These are phyloP conservation scores for Empis livida DNA, from an alignment of 2,888 invertebrate genomes.

Conservation along the genomic window DNA sequence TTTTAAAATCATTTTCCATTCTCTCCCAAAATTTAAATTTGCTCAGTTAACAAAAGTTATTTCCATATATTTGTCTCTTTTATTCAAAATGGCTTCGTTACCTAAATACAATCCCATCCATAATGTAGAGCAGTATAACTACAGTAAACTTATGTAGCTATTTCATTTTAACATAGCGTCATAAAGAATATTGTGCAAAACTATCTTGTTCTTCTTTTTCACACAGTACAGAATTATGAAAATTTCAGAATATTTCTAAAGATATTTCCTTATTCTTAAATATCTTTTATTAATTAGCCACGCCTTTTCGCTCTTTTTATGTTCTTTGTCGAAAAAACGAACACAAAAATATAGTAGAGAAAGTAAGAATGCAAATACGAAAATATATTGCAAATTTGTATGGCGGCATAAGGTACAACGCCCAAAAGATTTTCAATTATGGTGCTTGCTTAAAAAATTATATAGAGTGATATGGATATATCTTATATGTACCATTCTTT, in stretches of 20 bases:
- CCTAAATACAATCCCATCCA: neutral
- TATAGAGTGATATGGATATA: no score
- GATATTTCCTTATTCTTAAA: neutral
- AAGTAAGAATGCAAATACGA: neutral
- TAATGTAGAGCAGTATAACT: neutral
- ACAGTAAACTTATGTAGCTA: slow-evolving; percentile 5
- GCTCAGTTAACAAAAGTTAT: neutral
- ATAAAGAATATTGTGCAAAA: neutral
- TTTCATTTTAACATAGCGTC: slow-evolving; percentile 7
- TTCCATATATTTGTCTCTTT: neutral
- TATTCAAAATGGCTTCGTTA: neutral
- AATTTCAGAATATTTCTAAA: no score
- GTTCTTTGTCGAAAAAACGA: no score
- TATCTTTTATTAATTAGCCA: slow-evolving; percentile 9
- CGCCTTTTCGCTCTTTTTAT: slow-evolving; percentile 6
- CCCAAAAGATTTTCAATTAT: slow-evolving; percentile 8
- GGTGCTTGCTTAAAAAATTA: neutral
- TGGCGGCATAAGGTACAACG: neutral
- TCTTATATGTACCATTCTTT: no score
- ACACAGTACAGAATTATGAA: no score
- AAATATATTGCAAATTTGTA: no score
- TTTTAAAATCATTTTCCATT: no score
- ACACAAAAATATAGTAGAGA: no score
- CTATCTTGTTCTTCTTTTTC: neutral
- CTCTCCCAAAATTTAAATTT: no score